Base-by-base conservation (phyloP, 2,113 vertebrate genomes). In the Lates calcarifer region DNA sequence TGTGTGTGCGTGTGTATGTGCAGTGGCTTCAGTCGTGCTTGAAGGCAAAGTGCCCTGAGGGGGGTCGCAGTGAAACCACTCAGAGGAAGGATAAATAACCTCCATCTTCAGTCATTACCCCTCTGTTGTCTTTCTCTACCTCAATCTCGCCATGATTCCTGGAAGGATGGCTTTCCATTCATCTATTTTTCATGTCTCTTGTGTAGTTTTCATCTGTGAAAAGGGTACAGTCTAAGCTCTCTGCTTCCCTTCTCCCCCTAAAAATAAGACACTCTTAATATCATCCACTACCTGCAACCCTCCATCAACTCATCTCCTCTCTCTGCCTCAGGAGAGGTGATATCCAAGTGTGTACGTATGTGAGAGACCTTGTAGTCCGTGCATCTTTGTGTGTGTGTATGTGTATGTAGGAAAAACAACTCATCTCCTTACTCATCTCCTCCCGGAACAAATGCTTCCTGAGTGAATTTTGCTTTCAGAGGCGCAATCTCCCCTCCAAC, bases 161-260 rank as follows among this genome's bases (percentile, higher is more conserved):
- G 58, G 84, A 91, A 83, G 81, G 37, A 75, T 73, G 73, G 67
- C 86, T 89, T 89, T 87, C 67, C 76, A 53, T 78, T 88, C 84
- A 93, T 94, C 81, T 84, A 94, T 94, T 84, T 94, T 94, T 94
- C 77, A 94, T 93, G 91, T 69, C 47, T 69, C 47, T 77, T 81
- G 87, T 86, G 79, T 87, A 81, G 77, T 90, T 90, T 89, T 79
- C 78, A 81, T 85, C 65, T 69, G 82, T 72, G 77, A 51, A 75
- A 74, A 79, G 63, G 79, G 29, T 73, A 66, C 74, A 79, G 83
- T 74, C 79, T 66, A 74, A 77, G 83, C 79, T 76, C 68, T 81
- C 72, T 58, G 72, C 86, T 64, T 90, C 66, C 77, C 62, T 51
- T 74, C 74, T 67, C 49, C 47, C 86, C 77, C 83, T 84, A 82